A percentile compares a stretch with the other conserved stretches of the same genome.
Evolutionary conservation across 2,113 vertebrate genomes (phyloP).

Genomic region (Terrapene triunguis): DNA sequence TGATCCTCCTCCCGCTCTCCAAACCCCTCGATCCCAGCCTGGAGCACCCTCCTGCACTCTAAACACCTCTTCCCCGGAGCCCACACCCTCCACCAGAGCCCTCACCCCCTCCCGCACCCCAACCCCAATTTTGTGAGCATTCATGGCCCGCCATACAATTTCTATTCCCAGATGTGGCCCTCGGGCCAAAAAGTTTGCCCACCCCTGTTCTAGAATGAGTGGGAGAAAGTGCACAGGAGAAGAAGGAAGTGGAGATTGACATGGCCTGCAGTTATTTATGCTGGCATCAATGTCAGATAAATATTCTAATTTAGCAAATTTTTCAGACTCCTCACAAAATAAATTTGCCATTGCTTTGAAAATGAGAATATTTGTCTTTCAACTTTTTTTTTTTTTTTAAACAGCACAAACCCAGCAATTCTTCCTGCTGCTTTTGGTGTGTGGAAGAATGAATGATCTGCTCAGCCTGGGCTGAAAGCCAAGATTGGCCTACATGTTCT

Average conservation of each 20-base stretch:
- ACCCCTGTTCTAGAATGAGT: not conserved
- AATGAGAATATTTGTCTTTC: not conserved
- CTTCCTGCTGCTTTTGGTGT: not conserved
- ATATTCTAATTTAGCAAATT: not conserved
- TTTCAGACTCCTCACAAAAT: not conserved
- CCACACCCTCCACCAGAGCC: no score
- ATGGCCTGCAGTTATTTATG: not conserved
- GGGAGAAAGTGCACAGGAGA: not conserved
- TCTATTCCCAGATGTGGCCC: no score
- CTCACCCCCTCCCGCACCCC: no score
- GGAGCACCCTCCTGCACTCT: no score
- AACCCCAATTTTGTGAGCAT: no score
- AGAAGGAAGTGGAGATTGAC: not conserved
- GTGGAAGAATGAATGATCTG: not conserved
- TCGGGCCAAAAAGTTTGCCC: no score
- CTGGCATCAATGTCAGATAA: not conserved
- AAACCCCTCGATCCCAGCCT: no score
- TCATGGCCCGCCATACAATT: no score
- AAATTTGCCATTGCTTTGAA: not conserved
- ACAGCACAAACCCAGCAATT: not conserved
- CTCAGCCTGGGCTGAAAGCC: not conserved
- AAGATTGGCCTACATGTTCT: not conserved
- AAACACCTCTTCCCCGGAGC: no score
- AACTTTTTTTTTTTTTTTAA: not conserved
- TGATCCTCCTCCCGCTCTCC: no score